A percentile compares a stretch with the other conserved stretches of the same genome.
Conservation (phyloP, 2,113 vertebrate species). For the Coturnix japonica region DNA sequence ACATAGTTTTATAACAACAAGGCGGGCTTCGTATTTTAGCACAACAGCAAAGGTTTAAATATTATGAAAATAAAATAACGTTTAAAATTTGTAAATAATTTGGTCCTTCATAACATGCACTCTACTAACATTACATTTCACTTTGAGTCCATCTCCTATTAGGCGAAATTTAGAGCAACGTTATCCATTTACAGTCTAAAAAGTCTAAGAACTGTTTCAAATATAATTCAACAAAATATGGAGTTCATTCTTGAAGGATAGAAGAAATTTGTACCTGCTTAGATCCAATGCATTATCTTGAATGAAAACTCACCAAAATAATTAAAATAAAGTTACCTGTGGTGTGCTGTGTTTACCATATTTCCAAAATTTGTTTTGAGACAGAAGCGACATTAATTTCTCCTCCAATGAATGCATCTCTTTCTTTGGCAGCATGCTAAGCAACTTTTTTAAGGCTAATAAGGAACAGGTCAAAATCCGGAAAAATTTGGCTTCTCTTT, state of each 20-base stretch:
- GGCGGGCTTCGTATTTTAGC: rapidly evolving
- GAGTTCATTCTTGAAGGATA: not conserved
- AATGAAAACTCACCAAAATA: not conserved
- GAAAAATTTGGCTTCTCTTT: slow-evolving; percentile 91
- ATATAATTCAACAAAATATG: not conserved
- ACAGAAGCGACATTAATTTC: slow-evolving; percentile 81
- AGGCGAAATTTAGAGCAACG: not conserved
- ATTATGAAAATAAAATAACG: not conserved
- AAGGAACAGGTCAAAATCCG: slow-evolving; percentile 92
- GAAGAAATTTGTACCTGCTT: not conserved
- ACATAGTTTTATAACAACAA: not conserved
- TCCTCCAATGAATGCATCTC: slow-evolving; percentile 83
- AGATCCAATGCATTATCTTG: not conserved
- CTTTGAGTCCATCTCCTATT: not conserved
- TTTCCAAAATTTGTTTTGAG: slow-evolving; percentile 95
- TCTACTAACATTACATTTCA: not conserved
- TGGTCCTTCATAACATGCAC: not conserved
- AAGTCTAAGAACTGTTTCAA: not conserved
- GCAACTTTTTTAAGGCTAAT: slow-evolving; percentile 90
- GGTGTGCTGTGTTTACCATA: slow-evolving; percentile 89
- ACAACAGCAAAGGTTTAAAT: not conserved
- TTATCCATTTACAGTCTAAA: not conserved
- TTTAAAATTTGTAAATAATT: not conserved
- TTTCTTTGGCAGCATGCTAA: slow-evolving; percentile 82
- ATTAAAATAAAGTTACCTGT: slow-evolving; percentile 81